phyloP scores from a whole-genome alignment of 2,888 invertebrate genomes.

The Idaea biselata region DNA sequence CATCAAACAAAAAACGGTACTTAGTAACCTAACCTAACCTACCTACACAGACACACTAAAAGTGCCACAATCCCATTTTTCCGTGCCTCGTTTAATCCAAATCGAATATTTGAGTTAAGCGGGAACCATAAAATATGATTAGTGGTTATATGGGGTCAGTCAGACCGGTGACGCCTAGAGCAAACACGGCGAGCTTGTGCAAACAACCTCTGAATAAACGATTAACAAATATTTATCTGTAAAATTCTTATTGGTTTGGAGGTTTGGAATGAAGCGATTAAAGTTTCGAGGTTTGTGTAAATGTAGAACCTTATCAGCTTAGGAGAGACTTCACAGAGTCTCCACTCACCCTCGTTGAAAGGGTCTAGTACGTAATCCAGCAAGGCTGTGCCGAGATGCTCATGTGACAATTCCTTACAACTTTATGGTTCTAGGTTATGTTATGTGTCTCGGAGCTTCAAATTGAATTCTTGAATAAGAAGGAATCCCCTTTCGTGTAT shows the following conservation, averaged over 20 bases:
- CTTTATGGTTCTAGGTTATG: not conserved
- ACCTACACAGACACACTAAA: conserved; percentile 8
- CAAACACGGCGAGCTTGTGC: conserved; percentile 59
- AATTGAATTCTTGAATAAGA: conserved; percentile 1
- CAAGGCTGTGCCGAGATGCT: not conserved
- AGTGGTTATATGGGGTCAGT: conserved; percentile 57
- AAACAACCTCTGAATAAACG: conserved; percentile 46
- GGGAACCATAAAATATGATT: conserved; percentile 75
- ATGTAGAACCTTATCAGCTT: not conserved
- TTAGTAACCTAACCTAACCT: not conserved
- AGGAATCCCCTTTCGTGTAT: not conserved
- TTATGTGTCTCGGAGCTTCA: not conserved
- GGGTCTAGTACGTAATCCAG: not conserved
- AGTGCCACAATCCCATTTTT: conserved; percentile 34
- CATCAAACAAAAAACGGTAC: conserved; percentile 14
- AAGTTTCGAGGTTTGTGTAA: conserved; percentile 7
- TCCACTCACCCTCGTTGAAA: not conserved
- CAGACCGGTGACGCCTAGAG: conserved; percentile 50
- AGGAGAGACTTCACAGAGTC: not conserved
- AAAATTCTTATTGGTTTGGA: conserved; percentile 37
- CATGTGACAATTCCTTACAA: not conserved
- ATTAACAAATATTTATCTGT: conserved; percentile 55
- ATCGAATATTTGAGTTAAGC: conserved; percentile 63
- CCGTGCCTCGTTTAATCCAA: conserved; percentile 60
- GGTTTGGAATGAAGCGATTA: conserved; percentile 17